Base-by-base conservation (phyloP, 2,797 vertebrate species). In the Cynodonichthys magdalenae region DNA sequence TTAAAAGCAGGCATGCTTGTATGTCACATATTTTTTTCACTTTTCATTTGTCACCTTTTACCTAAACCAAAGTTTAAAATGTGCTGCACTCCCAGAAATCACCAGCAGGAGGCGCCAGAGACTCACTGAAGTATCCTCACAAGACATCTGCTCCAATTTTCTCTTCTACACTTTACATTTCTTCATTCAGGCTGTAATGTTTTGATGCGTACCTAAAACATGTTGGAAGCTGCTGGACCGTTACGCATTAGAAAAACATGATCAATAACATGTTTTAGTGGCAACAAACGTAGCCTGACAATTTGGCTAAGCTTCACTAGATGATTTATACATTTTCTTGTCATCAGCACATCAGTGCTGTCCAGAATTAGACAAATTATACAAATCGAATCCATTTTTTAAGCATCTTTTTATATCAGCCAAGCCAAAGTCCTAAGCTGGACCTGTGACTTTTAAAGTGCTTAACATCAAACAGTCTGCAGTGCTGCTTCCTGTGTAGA, bases 41-140 rank as follows among this genome's bases (percentile, higher is more conserved):
- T 46, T 46, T 49, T 15, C 10, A 29, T 34, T 29, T 51, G 9
- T n/a, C 9, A 41, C 5, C 55, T 5, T n/a, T 5, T 15, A 1
- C 12, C 10, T 39, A 19, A 10, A 61, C 63, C 9, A 1, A 39
- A 15, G 15, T 27, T 15, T 15, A 17, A 0, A 57, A 75, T 45
- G 18, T 44, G 17, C 47, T 79, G 73, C 59, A 77, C 17, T 71
- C 17, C 81, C 10, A 45, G 50, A 0, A 1, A 60, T 67, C 5
- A 72, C 89, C 94, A 84, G 69, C 59, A 71, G 74, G 80, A 85
- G 92, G 91, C n/a, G 44, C 80, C 82, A 90, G 56, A 85, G 58
- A 69, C 34, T 36, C 34, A 45, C 65, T 19, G 15, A 5, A 19
- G 50, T 51, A 0, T 47, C 24, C 53, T 19, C 36, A 5, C 34